phyloP scores from a whole-genome alignment of 2,888 invertebrate species.

The Habroteleia sp. region DNA sequence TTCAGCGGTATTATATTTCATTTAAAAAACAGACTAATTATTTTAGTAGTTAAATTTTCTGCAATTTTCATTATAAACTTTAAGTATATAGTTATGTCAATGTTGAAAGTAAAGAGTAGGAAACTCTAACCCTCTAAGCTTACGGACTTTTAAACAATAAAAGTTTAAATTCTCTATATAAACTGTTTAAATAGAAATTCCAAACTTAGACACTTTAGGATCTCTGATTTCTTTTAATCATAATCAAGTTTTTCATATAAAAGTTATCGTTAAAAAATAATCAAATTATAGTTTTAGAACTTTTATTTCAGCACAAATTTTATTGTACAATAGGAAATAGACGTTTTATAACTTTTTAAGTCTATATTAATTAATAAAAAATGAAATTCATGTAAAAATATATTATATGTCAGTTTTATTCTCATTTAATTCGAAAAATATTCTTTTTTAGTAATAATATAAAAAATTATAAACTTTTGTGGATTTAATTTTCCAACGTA shows the following conservation, averaged over 20 bases:
- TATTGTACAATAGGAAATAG: no score
- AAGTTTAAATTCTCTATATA: conserved; percentile 39
- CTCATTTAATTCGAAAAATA: no score
- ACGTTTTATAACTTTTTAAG: no score
- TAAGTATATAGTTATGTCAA: conserved; percentile 20
- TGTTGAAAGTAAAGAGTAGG: conserved; percentile 14
- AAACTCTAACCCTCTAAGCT: conserved; percentile 16
- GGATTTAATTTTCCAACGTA: no score
- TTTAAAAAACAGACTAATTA: conserved; percentile 26
- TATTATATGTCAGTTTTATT: no score
- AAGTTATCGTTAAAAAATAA: neutral
- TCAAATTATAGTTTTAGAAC: no score
- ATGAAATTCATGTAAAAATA: no score
- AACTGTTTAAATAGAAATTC: conserved; percentile 32
- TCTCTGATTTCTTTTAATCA: conserved; percentile 21
- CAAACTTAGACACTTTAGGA: conserved; percentile 23
- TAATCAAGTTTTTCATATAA: conserved; percentile 13
- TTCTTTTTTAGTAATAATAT: no score
- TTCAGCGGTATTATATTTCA: conserved; percentile 4
- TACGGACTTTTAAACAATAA: conserved; percentile 33
- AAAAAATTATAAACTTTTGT: no score
- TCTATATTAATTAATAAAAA: no score
- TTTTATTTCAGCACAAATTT: no score
- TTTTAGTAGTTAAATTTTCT: conserved; percentile 31
- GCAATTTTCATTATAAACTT: conserved; percentile 37